A percentile compares a stretch with the other conserved stretches of the same genome.
Evolutionary conservation across 2,797 vertebrate species (phyloP).

Genomic region (Caiman crocodilus): DNA sequence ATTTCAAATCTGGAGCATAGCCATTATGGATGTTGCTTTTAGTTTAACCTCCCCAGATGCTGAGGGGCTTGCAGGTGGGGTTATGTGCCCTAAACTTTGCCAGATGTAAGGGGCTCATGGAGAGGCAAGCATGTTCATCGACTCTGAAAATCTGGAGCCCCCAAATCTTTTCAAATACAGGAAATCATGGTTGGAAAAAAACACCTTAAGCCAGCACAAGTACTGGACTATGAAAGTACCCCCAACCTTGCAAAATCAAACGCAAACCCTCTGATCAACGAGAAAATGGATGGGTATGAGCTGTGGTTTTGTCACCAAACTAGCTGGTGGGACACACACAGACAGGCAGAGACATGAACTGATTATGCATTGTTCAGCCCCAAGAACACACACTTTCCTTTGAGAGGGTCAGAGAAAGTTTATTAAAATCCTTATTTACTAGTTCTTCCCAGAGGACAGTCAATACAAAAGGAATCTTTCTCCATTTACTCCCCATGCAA

Average conservation of each 20-base stretch:
- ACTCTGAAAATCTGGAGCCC: not conserved
- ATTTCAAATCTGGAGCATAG: conserved; percentile 55
- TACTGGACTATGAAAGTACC: conserved; percentile 37
- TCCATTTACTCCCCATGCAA: not conserved
- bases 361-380: not conserved
- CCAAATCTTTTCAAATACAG: conserved; percentile 19
- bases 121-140: not conserved
- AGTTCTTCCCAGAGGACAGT: not conserved
- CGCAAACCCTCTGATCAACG: conserved; percentile 27
- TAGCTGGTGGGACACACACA: not conserved
- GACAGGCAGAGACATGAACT: not conserved
- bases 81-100: conserved; percentile 42
- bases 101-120: conserved; percentile 38
- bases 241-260: conserved; percentile 62
- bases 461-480: not conserved
- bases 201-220: not conserved
- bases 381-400: not conserved
- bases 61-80: conserved; percentile 20
- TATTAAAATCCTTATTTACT: not conserved
- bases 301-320: conserved; percentile 12
- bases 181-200: not conserved
- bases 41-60: conserved; percentile 69
- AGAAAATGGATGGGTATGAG: conserved; percentile 28
- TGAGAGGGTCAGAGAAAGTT: not conserved
- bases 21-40: conserved; percentile 67